These are phyloP conservation scores for Pristis pectinata DNA, from an alignment of 2,797 vertebrate genomes.

Conservation along the genomic window DNA sequence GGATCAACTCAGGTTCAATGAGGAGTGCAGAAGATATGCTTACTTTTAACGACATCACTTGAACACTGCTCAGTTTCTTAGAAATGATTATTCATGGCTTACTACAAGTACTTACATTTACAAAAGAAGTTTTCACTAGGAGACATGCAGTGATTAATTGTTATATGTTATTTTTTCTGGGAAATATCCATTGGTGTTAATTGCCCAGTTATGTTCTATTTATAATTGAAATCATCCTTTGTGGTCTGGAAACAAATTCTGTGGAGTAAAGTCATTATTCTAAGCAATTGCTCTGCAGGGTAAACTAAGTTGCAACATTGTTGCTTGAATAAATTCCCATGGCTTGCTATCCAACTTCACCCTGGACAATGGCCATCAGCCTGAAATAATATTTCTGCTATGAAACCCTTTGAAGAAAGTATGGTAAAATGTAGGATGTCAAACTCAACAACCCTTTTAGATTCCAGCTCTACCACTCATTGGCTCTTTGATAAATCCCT, in stretches of 20 bases:
- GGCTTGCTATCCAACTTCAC: not conserved
- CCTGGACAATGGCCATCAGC: constrained; percentile 3
- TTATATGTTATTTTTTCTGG: not conserved
- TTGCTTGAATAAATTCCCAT: constrained; percentile 2
- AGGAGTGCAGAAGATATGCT: too few relatives aligned
- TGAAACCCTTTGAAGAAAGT: constrained; percentile 30
- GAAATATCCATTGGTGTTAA: not conserved
- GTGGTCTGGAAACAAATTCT: not conserved
- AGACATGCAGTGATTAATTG: not conserved
- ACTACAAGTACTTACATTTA: not conserved
- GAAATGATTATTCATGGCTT: not conserved
- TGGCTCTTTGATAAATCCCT: constrained; percentile 1
- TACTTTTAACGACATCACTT: not conserved
- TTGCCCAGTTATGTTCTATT: not conserved
- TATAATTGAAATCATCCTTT: not conserved
- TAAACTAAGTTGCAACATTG: not conserved
- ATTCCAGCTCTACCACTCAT: constrained; percentile 10
- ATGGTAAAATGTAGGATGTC: constrained; percentile 1
- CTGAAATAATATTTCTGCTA: constrained; percentile 34
- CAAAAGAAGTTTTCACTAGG: not conserved
- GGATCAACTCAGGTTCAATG: too few relatives aligned
- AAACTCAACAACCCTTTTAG: constrained; percentile 2
- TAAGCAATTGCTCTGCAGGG: constrained; percentile 19
- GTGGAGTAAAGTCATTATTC: not conserved
- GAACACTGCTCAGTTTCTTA: not conserved